Conservation (phyloP, 1,140 invertebrate species). For the Plectus sambesii region DNA sequence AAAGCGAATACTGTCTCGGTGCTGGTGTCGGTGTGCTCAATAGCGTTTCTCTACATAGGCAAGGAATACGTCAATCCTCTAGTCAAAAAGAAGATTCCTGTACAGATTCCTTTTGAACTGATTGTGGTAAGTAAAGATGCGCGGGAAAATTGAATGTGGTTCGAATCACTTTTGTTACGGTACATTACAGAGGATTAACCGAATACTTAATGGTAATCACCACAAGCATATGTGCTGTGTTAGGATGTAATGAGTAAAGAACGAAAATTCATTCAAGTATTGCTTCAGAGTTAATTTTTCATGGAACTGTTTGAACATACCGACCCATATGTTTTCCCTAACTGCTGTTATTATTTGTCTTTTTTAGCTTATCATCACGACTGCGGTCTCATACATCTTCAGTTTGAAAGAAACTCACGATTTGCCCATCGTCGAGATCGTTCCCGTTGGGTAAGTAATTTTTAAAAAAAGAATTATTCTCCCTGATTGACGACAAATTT, state of each 20-base stretch:
- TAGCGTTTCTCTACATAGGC: conserved; percentile 33
- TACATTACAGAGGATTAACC: too few species aligned
- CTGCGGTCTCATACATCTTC: conserved; percentile 30
- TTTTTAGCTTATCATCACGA: conserved; percentile 33
- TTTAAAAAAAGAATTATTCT: too few species aligned
- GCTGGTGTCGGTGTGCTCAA: conserved; percentile 22
- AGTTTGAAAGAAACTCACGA: conserved; percentile 29
- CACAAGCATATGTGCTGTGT: too few species aligned
- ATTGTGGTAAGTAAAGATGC: conserved; percentile 23
- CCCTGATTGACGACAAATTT: too few species aligned
- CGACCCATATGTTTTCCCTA: not conserved
- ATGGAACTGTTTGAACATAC: conserved; percentile 8
- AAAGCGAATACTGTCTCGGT: conserved; percentile 23
- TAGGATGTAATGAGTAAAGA: too few species aligned
- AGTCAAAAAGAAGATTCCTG: conserved; percentile 36
- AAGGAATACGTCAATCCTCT: conserved; percentile 36
- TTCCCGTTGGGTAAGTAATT: conserved; percentile 39
- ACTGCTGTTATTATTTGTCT: conserved; percentile 6
- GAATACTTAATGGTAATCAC: too few species aligned
- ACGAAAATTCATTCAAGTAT: too few species aligned
- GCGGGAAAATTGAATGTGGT: too few species aligned
- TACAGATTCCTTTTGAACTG: conserved; percentile 38
- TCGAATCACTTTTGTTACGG: too few species aligned
- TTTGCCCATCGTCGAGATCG: conserved; percentile 34
- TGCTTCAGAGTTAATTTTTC: too few species aligned